Conservation (phyloP, 2,888 invertebrate genomes). For the Halictus quadricinctus region DNA sequence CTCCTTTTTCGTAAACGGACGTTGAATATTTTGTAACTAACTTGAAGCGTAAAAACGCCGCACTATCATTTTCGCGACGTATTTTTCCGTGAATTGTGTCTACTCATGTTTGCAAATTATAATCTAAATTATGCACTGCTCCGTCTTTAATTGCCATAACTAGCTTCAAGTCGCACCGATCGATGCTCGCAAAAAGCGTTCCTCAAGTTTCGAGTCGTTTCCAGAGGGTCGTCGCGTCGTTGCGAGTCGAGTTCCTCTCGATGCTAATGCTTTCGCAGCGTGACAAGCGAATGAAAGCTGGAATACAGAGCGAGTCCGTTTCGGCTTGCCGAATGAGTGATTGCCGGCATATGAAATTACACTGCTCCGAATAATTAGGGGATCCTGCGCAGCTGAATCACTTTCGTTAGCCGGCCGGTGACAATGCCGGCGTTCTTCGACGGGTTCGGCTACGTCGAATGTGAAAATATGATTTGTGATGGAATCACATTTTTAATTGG, state of each 20-base stretch:
- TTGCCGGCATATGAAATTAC: background rate
- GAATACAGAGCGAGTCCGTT: background rate
- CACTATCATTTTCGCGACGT: background rate
- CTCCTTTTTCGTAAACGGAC: background rate
- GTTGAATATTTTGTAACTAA: background rate
- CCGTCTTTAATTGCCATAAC: too few species aligned
- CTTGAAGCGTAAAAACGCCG: too few species aligned
- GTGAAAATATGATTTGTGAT: too few species aligned
- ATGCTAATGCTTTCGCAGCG: background rate
- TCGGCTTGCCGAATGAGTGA: background rate
- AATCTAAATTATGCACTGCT: background rate
- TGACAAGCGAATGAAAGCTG: slow-evolving; percentile 7
- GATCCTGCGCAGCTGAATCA: background rate
- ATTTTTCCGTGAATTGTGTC: too few species aligned
- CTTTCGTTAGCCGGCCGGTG: background rate
- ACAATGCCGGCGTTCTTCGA: background rate
- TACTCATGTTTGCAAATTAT: background rate
- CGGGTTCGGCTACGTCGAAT: background rate
- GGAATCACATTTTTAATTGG: background rate
- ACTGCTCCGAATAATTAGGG: background rate
- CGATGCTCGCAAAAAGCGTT: background rate
- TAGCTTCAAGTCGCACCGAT: background rate
- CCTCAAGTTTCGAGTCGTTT: background rate
- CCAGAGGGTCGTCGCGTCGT: background rate
- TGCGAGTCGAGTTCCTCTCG: background rate